Evolutionary conservation across 1,140 invertebrate species (phyloP), one percentile per base, ranked within the genome.

Genomic region (Luehdorfia chinensis): DNA sequence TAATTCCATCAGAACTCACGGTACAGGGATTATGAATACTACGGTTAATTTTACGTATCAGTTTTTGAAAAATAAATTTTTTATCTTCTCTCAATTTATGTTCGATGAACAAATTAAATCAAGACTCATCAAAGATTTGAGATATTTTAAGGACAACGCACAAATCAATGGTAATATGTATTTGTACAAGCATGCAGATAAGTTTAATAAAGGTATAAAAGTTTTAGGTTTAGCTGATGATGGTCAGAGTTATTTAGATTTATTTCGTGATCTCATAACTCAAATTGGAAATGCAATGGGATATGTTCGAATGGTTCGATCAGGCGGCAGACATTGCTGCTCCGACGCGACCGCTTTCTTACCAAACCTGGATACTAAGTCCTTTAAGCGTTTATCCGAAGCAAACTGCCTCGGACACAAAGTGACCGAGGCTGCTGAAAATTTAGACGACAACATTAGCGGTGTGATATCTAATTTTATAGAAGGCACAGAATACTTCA

Each of bases 51-150:
- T 96, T 76, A 97, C 96, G 0, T 99, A 99, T 87, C 97, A 98
- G 84, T 99, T 98, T 87, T 87, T 99, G 30, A 91, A 94, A 49
- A 93, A 97, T 48, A 98, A 99, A 83, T 95, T 99, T 62, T 94
- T 94, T 58, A 93, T 94, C 2, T 98, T 99, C 76, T 99, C 97
- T 1, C 97, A 99, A 81, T 99, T 99, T 81, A 91, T 99, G 60
- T 99, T 94, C 78, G 97, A 99, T 84, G 98, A 99, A 85, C 97
- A 98, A 63, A 98, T 99, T 37, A 99, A 99, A 81, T 98, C 97
- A 0, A 90, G 96, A 43, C 85, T 99, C 0, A 91, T 97, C 41
- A 97, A 97, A 85, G 97, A 99, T 81, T 89, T 96, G 50, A 91
- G 93, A 46, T 93, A 87, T 64, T 91, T 92, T 55, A 90, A 91